Evolutionary conservation across 2,888 invertebrate genomes (phyloP), one percentile per base, ranked within the genome.

Genomic region (Parasteatoda lunata): DNA sequence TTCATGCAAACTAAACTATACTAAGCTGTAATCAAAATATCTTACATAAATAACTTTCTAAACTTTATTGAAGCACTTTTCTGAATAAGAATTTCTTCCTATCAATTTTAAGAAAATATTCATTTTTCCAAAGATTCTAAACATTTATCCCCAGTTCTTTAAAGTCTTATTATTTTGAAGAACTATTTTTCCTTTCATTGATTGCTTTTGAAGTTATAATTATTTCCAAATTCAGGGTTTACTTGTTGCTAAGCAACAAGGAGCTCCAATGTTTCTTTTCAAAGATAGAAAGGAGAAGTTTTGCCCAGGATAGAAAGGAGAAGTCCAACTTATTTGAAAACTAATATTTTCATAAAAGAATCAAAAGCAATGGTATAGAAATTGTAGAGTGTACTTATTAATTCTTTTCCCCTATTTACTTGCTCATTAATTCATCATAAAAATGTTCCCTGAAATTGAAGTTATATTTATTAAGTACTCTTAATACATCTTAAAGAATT

Each of bases 221-320:
- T n/a, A 49, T 71, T 71, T 71, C 71, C 13, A 7, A 51, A 51
- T 71, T 51, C 51, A 11, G 4, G 49, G 7, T 15, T 15, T 8
- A 69, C 8, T 51, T 51, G 71, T 71, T 71, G 71, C 71, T 71
- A 71, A 51, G 71, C 71, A 71, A 71, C 71, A 30, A 13, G 7
- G 8, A 51, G 15, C 49, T 5, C 6, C 48, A 11, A 5, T 11
- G 5, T n/a, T 15, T 13, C 71, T 51, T 49, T 51, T n/a, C 15
- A 48, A 30, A 30, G 30, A 30, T 59, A 59, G 5, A 59, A 59
- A 59, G 59, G n/a, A 59, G 59, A 8, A 59, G n/a, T 13, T n/a
- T 59, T 59, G 9, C 9, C 59, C 45, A 45, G 69, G 69, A 9
- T 13, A 30, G 45, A 8, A 6, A 71, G 6, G 5, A 51, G 51